Evolutionary conservation across 1,140 invertebrate species (phyloP).

Genomic region (Paracyclopina nana): DNA sequence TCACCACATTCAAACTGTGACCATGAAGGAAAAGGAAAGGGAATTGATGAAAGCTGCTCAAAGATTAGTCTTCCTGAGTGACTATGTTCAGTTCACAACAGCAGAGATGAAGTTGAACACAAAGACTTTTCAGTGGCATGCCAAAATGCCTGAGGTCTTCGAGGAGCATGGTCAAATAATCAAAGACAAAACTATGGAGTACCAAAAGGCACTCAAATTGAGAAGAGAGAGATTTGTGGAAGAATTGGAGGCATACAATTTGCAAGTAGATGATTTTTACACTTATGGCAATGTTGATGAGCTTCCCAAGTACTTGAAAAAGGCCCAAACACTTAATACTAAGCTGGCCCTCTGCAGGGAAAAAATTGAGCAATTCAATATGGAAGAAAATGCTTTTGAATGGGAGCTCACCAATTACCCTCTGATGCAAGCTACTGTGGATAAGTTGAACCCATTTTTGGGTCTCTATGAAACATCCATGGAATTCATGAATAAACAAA

Average conservation of each 20-base stretch:
- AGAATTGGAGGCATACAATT: constrained; percentile 55
- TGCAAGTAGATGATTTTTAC: constrained; percentile 63
- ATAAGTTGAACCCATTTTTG: constrained; percentile 60
- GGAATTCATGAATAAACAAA: constrained; percentile 61
- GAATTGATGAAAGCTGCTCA: constrained; percentile 16
- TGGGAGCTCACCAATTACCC: constrained; percentile 80
- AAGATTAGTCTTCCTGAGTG: constrained; percentile 41
- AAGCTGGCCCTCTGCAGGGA: constrained; percentile 45
- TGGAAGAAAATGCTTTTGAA: constrained; percentile 69
- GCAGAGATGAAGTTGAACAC: constrained; percentile 68
- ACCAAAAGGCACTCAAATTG: constrained; percentile 54
- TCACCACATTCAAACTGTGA: constrained; percentile 44
- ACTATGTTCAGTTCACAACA: constrained; percentile 50
- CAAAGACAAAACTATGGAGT: constrained; percentile 60
- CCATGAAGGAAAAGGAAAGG: constrained; percentile 49
- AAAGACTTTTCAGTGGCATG: constrained; percentile 63
- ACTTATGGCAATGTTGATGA: constrained; percentile 71
- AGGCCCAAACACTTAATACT: constrained; percentile 49
- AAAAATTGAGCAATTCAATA: constrained; percentile 71
- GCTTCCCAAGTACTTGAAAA: constrained; percentile 58
- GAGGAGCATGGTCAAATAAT: constrained; percentile 58
- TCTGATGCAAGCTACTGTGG: constrained; percentile 42
- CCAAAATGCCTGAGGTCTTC: constrained; percentile 51
- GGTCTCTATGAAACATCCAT: constrained; percentile 67
- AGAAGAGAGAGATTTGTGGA: constrained; percentile 41